A percentile compares a stretch with the other conserved stretches of the same genome.
These are phyloP conservation scores for Drosophila meridiana DNA, from an alignment of 2,888 invertebrate species.

Conservation along the genomic window DNA sequence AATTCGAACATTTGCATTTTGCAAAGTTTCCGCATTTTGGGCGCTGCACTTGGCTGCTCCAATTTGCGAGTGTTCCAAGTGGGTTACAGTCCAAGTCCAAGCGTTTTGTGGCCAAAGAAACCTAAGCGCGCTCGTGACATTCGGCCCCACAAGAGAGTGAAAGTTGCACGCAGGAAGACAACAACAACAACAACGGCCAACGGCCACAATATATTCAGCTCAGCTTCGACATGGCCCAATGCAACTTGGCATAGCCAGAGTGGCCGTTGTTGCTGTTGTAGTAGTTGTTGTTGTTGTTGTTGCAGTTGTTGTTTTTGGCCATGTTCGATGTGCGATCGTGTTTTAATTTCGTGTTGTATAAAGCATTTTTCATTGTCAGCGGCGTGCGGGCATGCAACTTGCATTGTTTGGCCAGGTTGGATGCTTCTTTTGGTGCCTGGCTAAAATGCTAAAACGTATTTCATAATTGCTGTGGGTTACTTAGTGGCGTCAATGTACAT, in stretches of 20 bases:
- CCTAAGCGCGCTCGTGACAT: slow-evolving; percentile 62
- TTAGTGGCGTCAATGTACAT: slow-evolving; percentile 65
- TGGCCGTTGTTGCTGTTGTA: slow-evolving; percentile 29
- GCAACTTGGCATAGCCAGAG: slow-evolving; percentile 59
- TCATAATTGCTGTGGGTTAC: slow-evolving; percentile 71
- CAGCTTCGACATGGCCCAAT: slow-evolving; percentile 77
- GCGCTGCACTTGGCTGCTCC: slow-evolving; percentile 74
- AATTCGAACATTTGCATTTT: slow-evolving; percentile 20
- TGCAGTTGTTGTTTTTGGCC: slow-evolving; percentile 46
- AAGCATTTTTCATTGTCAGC: slow-evolving; percentile 73
- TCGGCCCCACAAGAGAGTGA: slow-evolving; percentile 77
- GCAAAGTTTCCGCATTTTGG: slow-evolving; percentile 71
- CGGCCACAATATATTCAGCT: slow-evolving; percentile 62
- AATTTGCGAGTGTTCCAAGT: slow-evolving; percentile 65
- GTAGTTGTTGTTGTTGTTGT: slow-evolving; percentile 21
- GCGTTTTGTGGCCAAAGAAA: slow-evolving; percentile 60
- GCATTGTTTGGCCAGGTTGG: slow-evolving; percentile 50
- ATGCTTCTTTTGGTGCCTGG: slow-evolving; percentile 53
- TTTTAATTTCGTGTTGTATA: slow-evolving; percentile 80
- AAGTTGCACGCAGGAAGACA: slow-evolving; percentile 68
- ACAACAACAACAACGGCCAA: slow-evolving; percentile 16
- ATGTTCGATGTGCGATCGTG: slow-evolving; percentile 76
- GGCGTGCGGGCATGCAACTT: slow-evolving; percentile 78
- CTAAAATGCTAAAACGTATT: slow-evolving; percentile 75
- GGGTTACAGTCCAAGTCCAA: slow-evolving; percentile 59